Base-by-base conservation (phyloP, 2,888 invertebrate species). In the Spicauda simplicius region DNA sequence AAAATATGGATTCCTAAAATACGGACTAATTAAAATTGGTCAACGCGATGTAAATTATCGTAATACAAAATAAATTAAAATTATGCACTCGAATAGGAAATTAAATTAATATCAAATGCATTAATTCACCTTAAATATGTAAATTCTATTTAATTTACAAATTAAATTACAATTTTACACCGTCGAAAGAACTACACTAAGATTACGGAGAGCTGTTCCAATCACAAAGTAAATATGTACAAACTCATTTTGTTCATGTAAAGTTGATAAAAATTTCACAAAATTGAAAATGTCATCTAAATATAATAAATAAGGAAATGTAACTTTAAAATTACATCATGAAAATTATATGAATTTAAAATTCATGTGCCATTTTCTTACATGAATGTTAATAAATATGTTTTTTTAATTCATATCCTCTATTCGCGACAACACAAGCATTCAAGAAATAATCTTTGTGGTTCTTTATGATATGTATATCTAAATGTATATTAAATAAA, bases 1-100 rank as follows among this genome's bases (percentile, higher is more conserved):
- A 76, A 75, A 71, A 72, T 48, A 48, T 72, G 65, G 45, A 69
- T 63, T 58, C 65, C 57, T 61, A 48, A 48, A 25, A 25, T 25
- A 48, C 16, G 48, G 6, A 48, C 48, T 48, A 65, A 41, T 66
- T 61, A 50, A 61, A 61, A 61, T 61, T 61, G 60, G 60, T 61
- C 60, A 61, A 61, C 8, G 52, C 37, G 56, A 37, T 56, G 33
- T 56, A 56, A 56, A 56, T 56, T 37, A 52, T 25, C 25, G 25
- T 59, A 48, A 48, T 25, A 19, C 16, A 61, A 45, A 61, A 61
- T 61, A 61, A 61, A 61, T 61, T 48, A 61, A 61, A 33, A 61
- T 61, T 61, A 61, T 61, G 60, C 50, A 52, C 33, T 52, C 25
- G 52, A 53, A 61, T 37, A 61, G 60, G 50, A 53, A 61, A 19